Evolutionary conservation across 2,113 vertebrate species (phyloP).

Genomic region (Psittacula cyanocephala): DNA sequence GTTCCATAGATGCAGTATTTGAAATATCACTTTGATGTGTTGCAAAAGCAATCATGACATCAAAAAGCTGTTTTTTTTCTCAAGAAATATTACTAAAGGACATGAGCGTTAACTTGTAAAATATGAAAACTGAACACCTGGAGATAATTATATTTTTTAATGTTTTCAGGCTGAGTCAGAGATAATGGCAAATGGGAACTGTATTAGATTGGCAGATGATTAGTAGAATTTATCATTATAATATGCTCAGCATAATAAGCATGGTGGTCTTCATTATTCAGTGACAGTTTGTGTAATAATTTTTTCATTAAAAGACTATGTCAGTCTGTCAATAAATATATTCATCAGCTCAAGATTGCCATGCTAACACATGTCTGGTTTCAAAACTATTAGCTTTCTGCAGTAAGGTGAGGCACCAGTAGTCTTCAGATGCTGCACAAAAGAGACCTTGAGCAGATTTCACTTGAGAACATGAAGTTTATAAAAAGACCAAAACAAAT

Average conservation of each 20-base stretch:
- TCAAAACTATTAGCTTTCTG: background rate
- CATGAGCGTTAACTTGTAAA: background rate
- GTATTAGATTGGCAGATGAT: conserved; percentile 2
- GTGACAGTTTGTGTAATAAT: conserved; percentile 4
- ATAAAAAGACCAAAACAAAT: background rate
- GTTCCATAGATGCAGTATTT: background rate
- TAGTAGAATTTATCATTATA: background rate
- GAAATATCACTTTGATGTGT: background rate
- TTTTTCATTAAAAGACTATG: background rate
- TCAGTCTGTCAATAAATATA: background rate
- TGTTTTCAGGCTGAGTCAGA: conserved; percentile 10
- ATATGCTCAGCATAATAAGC: conserved; percentile 10
- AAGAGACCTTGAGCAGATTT: background rate
- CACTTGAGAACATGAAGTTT: background rate
- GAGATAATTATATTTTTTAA: conserved; percentile 6
- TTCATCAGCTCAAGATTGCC: background rate
- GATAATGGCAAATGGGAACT: background rate
- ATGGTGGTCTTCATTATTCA: conserved; percentile 8
- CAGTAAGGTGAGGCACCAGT: background rate
- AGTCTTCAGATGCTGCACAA: background rate
- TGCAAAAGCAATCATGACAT: background rate
- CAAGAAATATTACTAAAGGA: background rate
- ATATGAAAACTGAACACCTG: conserved; percentile 1
- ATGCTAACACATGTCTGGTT: background rate
- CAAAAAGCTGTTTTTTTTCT: background rate